Base-by-base conservation (phyloP, 2,113 vertebrate genomes). In the Catharus fuscescens region DNA sequence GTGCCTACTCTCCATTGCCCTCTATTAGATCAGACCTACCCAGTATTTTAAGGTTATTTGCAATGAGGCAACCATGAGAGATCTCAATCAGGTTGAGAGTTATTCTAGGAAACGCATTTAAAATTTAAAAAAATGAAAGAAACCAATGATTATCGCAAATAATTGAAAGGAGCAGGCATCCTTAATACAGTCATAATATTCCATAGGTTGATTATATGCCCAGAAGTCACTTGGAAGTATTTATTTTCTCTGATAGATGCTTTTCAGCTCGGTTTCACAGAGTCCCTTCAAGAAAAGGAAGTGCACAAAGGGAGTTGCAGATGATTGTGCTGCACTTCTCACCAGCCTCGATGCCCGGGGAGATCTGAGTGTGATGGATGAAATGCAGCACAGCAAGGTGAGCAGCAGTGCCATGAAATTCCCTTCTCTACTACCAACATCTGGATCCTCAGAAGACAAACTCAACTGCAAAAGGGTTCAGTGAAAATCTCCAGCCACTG, bases 91-190 rank as follows among this genome's bases (percentile, higher is more conserved):
- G 17, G 7, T 64, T 44, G 14, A 69, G 40, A 82, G 62, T 40
- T 90, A 94, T 89, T 89, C 80, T 79, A 79, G 86, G 88, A 83
- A 93, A 84, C n/a, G 47, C 16, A 53, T 61, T 77, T 42, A 2
- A 4, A 19, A 34, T 40, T 40, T 40, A 47, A 67, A 57, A 60
- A 86, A 80, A 36, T 50, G 57, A 57, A 91, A 88, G 34, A 86
- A 96, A 80, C 70, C 74, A 95, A 65, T 48, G 18, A 89, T 71
- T 82, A 79, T 61, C 31, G 69, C 32, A 79, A 92, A 62, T 87
- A 92, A 90, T 5, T 80, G 80, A 72, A 92, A 82, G 66, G 77
- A 93, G 34, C 29, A 93, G 73, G 74, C 72, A 81, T 62, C 65
- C 12, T 38, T 79, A 94, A 84, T 82, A 88, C 4, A 76, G 69